Conservation (phyloP, 2,888 invertebrate species). For the Seira musarum region DNA sequence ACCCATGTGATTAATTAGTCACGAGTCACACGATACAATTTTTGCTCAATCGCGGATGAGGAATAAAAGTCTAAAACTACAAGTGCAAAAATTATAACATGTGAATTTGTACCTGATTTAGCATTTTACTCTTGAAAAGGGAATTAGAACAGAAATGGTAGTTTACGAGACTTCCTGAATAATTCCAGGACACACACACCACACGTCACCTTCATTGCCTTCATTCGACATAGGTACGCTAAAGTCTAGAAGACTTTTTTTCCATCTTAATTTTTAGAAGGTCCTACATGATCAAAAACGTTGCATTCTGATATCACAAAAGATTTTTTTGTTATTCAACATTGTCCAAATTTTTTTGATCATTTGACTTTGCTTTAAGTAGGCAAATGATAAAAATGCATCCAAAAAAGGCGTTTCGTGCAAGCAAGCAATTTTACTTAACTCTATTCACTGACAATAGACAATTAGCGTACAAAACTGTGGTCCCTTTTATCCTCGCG, state of each 20-base stretch:
- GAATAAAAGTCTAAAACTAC: no score
- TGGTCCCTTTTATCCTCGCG: neutral
- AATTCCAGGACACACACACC: slow-evolving; percentile 29
- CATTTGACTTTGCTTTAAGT: no score
- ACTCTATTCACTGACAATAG: neutral
- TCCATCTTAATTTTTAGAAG: neutral
- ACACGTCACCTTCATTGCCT: neutral
- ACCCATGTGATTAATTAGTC: no score
- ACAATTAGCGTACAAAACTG: neutral
- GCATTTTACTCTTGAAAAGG: no score
- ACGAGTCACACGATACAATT: no score
- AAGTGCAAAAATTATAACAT: no score
- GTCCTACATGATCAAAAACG: neutral
- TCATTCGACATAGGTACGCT: no score
- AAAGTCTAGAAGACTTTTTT: neutral
- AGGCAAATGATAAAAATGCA: no score
- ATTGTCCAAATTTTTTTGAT: no score
- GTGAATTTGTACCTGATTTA: no score
- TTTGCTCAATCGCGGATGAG: no score
- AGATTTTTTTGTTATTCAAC: neutral
- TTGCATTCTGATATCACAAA: neutral
- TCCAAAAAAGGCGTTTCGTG: no score
- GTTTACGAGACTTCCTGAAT: slow-evolving; percentile 48
- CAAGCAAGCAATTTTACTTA: neutral
- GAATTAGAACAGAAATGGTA: slow-evolving; percentile 36